A percentile compares a stretch with the other conserved stretches of the same genome.
Evolutionary conservation across 2,797 vertebrate species (phyloP).

Genomic region (Rhadinocentrus ornatus): DNA sequence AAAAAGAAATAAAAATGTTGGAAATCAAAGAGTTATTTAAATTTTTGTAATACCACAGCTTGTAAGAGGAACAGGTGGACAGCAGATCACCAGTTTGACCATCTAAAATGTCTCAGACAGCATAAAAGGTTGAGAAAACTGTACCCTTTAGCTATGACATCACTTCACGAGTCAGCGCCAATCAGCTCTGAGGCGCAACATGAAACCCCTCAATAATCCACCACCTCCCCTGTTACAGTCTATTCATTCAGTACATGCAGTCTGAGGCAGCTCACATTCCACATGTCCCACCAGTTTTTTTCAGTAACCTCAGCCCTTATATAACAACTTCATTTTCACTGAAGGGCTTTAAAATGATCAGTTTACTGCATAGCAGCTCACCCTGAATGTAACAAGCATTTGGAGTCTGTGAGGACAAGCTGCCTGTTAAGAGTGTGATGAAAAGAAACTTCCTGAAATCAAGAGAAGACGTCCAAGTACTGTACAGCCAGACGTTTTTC

Average conservation of each 20-base stretch:
- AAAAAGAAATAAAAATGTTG: neutral
- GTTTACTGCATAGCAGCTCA: neutral
- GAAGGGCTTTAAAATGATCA: neutral
- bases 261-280: conserved; percentile 47
- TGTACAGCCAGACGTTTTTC: neutral
- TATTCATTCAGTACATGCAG: conserved; percentile 45
- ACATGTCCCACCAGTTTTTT: conserved; percentile 25
- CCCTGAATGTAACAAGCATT: neutral
- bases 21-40: neutral
- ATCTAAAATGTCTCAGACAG: conserved; percentile 57
- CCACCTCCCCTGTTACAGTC: neutral
- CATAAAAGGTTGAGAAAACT: conserved; percentile 62
- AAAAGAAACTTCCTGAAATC: neutral
- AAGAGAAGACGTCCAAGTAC: neutral
- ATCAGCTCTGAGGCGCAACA: conserved; percentile 50
- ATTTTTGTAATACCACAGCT: neutral
- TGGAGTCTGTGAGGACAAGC: neutral
- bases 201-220: conserved; percentile 47
- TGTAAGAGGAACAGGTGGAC: neutral
- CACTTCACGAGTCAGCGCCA: conserved; percentile 77
- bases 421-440: neutral
- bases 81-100: conserved; percentile 11
- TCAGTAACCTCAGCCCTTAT: conserved; percentile 8
- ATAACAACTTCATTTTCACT: conserved; percentile 12
- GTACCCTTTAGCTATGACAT: conserved; percentile 68